phyloP scores from a whole-genome alignment of 2,113 vertebrate genomes.

The Trematomus loennbergii region DNA sequence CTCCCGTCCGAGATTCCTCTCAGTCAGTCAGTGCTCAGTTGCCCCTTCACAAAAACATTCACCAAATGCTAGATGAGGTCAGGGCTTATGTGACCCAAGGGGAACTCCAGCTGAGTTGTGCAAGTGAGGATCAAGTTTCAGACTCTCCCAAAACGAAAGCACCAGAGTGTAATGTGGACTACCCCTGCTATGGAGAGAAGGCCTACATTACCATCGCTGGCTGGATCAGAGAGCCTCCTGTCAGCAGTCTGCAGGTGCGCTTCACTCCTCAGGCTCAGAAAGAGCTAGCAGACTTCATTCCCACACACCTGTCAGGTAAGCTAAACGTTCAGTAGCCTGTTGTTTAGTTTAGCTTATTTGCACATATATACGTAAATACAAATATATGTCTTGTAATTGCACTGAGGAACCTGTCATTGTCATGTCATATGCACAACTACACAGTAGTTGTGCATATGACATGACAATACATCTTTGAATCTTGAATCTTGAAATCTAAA shows the following conservation, averaged over 20 bases:
- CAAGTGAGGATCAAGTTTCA: slow-evolving; percentile 1
- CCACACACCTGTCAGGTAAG: slow-evolving; percentile 74
- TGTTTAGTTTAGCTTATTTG: no score
- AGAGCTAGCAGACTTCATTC: slow-evolving; percentile 83
- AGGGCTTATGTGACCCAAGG: slow-evolving; percentile 65
- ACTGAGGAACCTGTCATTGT: no score
- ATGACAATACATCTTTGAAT: no score
- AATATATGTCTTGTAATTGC: no score
- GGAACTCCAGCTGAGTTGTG: slow-evolving; percentile 20
- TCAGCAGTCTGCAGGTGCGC: slow-evolving; percentile 83
- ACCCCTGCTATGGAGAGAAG: slow-evolving; percentile 63
- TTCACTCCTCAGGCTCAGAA: slow-evolving; percentile 87
- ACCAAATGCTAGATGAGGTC: slow-evolving; percentile 68
- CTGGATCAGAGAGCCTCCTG: slow-evolving; percentile 88
- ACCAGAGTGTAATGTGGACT: not conserved
- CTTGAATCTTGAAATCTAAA: no score
- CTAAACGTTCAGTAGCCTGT: not conserved
- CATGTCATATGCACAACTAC: no score
- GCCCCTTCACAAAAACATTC: slow-evolving; percentile 26
- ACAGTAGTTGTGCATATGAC: no score
- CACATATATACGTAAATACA: no score
- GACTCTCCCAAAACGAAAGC: slow-evolving; percentile 12
- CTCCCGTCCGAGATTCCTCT: not conserved
- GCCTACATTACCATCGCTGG: slow-evolving; percentile 78
- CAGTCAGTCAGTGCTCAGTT: not conserved